These are phyloP conservation scores for Sebastes oblongus DNA, from an alignment of 2,797 vertebrate species.

Conservation along the genomic window DNA sequence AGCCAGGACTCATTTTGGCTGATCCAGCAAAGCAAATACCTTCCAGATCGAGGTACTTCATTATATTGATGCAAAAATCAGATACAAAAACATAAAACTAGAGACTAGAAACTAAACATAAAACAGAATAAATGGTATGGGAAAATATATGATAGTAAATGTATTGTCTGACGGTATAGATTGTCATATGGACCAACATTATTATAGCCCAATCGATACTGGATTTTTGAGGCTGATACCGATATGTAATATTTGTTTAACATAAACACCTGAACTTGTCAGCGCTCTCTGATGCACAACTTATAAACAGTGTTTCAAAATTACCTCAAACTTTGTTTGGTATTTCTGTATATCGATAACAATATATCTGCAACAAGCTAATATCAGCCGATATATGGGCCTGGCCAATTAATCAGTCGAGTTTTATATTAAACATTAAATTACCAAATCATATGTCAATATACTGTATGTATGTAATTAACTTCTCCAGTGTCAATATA, in stretches of 20 bases:
- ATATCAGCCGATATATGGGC: neutral
- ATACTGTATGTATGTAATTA: neutral
- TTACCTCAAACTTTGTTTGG: neutral
- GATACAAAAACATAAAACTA: neutral
- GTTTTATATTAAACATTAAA: neutral
- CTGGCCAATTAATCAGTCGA: no score
- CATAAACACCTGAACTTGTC: neutral
- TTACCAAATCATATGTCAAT: neutral
- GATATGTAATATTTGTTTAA: no score
- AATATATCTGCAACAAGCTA: neutral
- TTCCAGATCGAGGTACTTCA: no score
- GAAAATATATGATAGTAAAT: no score
- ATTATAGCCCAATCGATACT: no score
- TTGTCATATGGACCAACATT: no score
- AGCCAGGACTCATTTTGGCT: no score
- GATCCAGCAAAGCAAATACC: neutral
- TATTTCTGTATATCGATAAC: neutral
- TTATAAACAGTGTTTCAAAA: neutral
- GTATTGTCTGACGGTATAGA: no score
- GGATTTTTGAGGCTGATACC: no score
- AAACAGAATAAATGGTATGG: no score
- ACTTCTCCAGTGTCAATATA: neutral
- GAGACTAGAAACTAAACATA: no score
- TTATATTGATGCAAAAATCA: neutral
- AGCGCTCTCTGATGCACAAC: neutral